Evolutionary conservation across 2,113 vertebrate genomes (phyloP).

Genomic region (Ameiurus melas): DNA sequence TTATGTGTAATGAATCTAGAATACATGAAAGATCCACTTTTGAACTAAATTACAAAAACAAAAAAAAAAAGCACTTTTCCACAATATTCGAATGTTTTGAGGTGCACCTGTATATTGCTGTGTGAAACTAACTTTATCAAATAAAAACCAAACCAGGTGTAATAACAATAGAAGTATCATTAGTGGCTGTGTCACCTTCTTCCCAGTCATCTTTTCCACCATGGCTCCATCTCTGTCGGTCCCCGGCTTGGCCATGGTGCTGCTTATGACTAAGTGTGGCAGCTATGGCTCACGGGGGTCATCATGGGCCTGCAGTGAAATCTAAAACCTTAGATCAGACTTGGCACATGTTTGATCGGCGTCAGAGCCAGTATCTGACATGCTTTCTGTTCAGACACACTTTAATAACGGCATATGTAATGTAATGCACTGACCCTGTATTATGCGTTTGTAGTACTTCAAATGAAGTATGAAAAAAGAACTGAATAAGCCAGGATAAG

Average conservation of each 20-base stretch:
- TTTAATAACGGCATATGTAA: not conserved
- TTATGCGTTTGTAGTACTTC: not conserved
- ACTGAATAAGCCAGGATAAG: not conserved
- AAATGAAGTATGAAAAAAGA: not conserved
- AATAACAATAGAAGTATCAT: not conserved
- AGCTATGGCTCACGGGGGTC: conserved; percentile 75
- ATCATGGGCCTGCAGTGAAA: conserved; percentile 66
- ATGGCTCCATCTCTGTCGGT: conserved; percentile 94
- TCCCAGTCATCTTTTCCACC: conserved; percentile 95
- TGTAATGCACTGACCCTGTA: not conserved
- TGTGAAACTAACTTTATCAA: not conserved
- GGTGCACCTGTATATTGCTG: too few relatives aligned
- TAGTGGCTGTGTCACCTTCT: conserved; percentile 80
- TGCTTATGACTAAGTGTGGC: conserved; percentile 86
- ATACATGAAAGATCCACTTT: too few relatives aligned
- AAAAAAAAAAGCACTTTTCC: not conserved
- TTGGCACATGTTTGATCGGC: not conserved
- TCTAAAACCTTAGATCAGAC: conserved; percentile 40
- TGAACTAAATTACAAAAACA: not conserved
- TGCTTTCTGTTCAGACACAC: too few relatives aligned
- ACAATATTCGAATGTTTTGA: too few relatives aligned
- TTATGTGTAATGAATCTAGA: too few relatives aligned
- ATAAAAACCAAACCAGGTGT: too few relatives aligned
- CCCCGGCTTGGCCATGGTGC: conserved; percentile 98
- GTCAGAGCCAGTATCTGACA: not conserved